Conservation (phyloP, 53 echinoderm and acorn worm species). For the Echinometra lucunter region DNA sequence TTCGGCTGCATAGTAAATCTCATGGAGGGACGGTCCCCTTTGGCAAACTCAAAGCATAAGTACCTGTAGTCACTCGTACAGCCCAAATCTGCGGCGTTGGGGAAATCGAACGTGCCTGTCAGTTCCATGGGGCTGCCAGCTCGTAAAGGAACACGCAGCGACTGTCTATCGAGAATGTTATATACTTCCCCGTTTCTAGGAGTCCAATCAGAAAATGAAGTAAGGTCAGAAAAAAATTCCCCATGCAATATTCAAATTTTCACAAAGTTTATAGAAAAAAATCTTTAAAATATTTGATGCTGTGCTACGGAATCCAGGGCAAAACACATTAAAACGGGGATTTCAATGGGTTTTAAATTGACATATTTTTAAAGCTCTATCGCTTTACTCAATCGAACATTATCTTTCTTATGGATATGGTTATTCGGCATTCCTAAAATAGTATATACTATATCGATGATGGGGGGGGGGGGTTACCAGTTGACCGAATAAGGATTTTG, state of each 20-base stretch:
- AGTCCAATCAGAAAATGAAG: neutral
- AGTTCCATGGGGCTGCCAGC: neutral
- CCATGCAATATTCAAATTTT: neutral
- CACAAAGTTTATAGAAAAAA: neutral
- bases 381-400: too few species aligned
- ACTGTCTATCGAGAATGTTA: neutral
- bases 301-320: too few species aligned
- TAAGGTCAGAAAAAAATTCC: neutral
- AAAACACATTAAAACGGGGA: too few species aligned
- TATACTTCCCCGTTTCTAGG: neutral
- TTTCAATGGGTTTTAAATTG: too few species aligned
- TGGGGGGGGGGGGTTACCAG: too few species aligned
- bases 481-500: too few species aligned
- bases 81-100: neutral
- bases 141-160: neutral
- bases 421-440: too few species aligned
- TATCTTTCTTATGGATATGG: too few species aligned
- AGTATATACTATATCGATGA: too few species aligned
- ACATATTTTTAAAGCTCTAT: too few species aligned
- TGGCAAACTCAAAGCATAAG: conserved; percentile 30
- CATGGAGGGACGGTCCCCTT: conserved; percentile 49
- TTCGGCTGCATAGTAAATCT: neutral
- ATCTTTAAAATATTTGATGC: too few species aligned
- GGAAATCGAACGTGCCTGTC: neutral
- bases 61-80: neutral